Conservation (phyloP, 2,888 invertebrate species). For the Eupithecia subfuscata region DNA sequence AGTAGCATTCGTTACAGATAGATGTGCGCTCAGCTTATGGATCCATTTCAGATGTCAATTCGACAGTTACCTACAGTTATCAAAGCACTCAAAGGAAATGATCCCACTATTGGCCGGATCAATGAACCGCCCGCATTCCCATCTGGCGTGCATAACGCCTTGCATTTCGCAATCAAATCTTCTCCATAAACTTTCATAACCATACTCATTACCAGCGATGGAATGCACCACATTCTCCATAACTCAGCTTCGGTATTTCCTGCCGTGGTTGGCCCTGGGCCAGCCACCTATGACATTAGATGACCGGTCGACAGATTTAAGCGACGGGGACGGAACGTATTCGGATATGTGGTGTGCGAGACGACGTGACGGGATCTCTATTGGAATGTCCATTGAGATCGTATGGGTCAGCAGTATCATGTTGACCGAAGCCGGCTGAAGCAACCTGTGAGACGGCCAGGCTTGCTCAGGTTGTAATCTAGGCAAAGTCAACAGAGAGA, state of each 20-base stretch:
- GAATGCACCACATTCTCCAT: conserved; percentile 34
- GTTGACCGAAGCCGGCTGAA: no score
- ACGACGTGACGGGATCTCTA: not conserved
- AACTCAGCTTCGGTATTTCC: conserved; percentile 44
- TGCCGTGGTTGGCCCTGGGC: conserved; percentile 33
- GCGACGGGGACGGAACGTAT: conserved; percentile 10
- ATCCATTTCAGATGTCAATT: not conserved
- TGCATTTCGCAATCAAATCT: conserved; percentile 14
- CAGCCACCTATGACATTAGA: conserved; percentile 42
- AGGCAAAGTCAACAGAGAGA: no score
- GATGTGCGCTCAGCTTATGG: not conserved
- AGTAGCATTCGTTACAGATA: no score
- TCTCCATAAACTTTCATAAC: conserved; percentile 29
- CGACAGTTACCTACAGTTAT: not conserved
- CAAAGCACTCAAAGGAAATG: not conserved
- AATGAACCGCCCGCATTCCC: conserved; percentile 1
- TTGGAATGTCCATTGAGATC: not conserved
- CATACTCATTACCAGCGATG: conserved; percentile 33
- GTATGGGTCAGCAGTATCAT: not conserved
- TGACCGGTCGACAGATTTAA: conserved; percentile 29
- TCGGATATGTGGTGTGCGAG: conserved; percentile 1
- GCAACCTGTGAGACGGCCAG: no score
- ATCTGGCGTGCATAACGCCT: conserved; percentile 8
- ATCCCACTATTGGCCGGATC: not conserved
- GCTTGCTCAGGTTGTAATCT: no score